Conservation (phyloP, 2,113 vertebrate species). For the Agapornis roseicollis region DNA sequence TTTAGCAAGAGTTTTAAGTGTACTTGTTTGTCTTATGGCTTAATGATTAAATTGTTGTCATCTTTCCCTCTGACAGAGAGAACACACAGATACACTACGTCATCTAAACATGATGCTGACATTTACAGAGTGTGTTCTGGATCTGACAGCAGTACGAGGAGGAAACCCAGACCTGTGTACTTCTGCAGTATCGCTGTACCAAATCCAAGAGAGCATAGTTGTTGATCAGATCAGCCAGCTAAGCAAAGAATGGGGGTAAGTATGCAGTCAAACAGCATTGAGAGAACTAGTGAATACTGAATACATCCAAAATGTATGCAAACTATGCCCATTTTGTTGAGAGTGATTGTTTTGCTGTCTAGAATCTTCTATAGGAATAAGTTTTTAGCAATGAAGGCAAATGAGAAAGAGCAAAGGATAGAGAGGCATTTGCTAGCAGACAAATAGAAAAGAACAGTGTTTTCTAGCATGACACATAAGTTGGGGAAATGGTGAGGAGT, state of each 20-base stretch:
- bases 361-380: neutral
- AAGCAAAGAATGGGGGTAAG: conserved; percentile 97
- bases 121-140: conserved; percentile 93
- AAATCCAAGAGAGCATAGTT: conserved; percentile 92
- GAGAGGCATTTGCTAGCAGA: neutral
- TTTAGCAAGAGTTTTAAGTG: neutral
- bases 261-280: neutral
- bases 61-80: conserved; percentile 77
- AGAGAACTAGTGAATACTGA: neutral
- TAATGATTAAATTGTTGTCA: neutral
- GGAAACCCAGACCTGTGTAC: conserved; percentile 84
- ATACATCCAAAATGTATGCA: neutral
- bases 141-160: conserved; percentile 85
- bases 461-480: neutral
- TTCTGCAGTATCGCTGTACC: conserved; percentile 87
- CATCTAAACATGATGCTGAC: conserved; percentile 92
- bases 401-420: neutral
- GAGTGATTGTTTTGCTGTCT: neutral
- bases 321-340: neutral
- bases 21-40: neutral
- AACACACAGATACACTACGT: conserved; percentile 93
- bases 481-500: neutral
- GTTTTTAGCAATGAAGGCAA: neutral
- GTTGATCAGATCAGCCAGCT: conserved; percentile 97
- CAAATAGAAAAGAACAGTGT: neutral